These are phyloP conservation scores for Schizaphis graminum DNA, from an alignment of 2,888 invertebrate species.

Conservation along the genomic window DNA sequence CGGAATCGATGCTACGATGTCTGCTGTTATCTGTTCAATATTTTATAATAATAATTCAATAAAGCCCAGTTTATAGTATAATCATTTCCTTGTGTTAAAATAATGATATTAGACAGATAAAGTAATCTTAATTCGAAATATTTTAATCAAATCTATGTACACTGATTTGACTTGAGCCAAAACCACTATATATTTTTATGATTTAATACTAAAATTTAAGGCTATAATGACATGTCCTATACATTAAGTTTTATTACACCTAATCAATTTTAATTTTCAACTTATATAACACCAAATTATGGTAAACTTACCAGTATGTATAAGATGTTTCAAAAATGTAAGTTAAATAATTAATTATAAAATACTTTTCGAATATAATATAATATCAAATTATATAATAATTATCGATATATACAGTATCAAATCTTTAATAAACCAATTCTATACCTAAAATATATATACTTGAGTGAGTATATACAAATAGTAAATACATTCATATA, in stretches of 20 bases:
- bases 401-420: not conserved
- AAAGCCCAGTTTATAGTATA: not conserved
- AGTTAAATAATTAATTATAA: not conserved
- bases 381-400: not conserved
- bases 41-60: not conserved
- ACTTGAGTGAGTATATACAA: not conserved
- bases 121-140: not conserved
- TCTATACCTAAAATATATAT: not conserved
- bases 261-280: not conserved
- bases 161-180: not conserved
- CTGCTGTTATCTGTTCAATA: not conserved
- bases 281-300: not conserved
- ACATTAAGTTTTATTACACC: not conserved
- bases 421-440: not conserved
- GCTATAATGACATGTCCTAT: not conserved
- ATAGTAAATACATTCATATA: not conserved
- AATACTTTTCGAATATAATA: not conserved
- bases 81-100: not conserved
- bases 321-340: not conserved
- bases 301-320: not conserved
- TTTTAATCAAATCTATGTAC: not conserved
- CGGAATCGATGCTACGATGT: not conserved
- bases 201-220: not conserved
- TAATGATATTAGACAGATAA: not conserved
- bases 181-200: not conserved